A percentile compares a stretch with the other conserved stretches of the same genome.
Conservation (phyloP, 1,140 invertebrate species). For the Ceratosolen fusciceps region DNA sequence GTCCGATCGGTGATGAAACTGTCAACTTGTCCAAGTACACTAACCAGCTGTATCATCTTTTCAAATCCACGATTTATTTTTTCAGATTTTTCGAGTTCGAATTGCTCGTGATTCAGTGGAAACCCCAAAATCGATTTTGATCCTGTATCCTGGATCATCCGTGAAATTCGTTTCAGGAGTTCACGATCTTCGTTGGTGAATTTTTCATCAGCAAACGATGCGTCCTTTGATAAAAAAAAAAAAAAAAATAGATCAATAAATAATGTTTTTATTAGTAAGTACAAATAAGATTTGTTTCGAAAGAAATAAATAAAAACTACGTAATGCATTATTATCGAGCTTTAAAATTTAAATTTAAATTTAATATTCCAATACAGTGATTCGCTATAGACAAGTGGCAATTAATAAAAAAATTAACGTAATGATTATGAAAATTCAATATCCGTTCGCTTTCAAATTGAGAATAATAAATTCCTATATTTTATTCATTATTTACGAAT, state of each 20-base stretch:
- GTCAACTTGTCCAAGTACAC: conserved; percentile 61
- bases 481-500: no score
- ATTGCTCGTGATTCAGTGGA: conserved; percentile 12
- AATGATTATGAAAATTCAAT: no score
- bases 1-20: conserved; percentile 60
- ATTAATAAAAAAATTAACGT: no score
- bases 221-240: neutral
- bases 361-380: no score
- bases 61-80: conserved; percentile 59
- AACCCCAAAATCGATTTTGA: conserved; percentile 30
- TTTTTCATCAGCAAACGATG: conserved; percentile 32
- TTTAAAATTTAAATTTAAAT: no score
- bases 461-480: no score
- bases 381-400: no score
- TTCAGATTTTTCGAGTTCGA: conserved; percentile 46
- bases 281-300: no score
- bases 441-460: no score
- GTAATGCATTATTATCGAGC: no score
- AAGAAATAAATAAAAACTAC: no score
- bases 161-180: conserved; percentile 48
- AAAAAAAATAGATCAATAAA: neutral
- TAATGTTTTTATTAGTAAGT: no score
- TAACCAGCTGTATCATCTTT: conserved; percentile 60
- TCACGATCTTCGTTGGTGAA: conserved; percentile 53
- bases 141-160: conserved; percentile 13